Conservation (phyloP, 1,140 invertebrate species). For the Drosophila lacteicornis region DNA sequence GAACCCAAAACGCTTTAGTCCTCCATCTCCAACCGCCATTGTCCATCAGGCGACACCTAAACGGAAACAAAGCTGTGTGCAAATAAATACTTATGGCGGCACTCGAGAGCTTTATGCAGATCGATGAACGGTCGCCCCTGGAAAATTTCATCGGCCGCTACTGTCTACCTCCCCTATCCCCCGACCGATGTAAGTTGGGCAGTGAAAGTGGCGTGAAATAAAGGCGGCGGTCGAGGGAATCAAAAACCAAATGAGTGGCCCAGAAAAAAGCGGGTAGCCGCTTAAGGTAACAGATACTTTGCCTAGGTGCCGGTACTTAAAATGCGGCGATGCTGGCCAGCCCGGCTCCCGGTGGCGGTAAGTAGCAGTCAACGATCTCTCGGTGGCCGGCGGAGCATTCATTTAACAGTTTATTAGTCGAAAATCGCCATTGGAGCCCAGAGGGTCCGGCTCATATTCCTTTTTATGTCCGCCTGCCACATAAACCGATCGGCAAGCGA, state of each 20-base stretch:
- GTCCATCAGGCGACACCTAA: slow-evolving; percentile 29
- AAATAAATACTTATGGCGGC: slow-evolving; percentile 27
- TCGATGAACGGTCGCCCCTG: slow-evolving; percentile 48
- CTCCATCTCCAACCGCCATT: neutral
- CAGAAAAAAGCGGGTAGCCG: slow-evolving; percentile 45
- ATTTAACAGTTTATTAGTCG: slow-evolving; percentile 73
- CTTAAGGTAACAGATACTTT: slow-evolving; percentile 37
- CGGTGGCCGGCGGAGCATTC: slow-evolving; percentile 41
- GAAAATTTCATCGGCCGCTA: slow-evolving; percentile 3
- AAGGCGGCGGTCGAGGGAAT: slow-evolving; percentile 41
- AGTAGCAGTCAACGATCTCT: slow-evolving; percentile 57
- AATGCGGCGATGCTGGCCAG: slow-evolving; percentile 34
- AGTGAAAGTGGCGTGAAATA: slow-evolving; percentile 72
- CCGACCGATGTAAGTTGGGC: slow-evolving; percentile 11
- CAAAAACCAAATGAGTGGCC: slow-evolving; percentile 56
- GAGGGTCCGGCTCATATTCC: slow-evolving; percentile 48
- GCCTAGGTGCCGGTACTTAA: slow-evolving; percentile 34
- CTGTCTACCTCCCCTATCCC: neutral
- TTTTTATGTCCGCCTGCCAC: slow-evolving; percentile 46
- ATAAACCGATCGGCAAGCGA: slow-evolving; percentile 61
- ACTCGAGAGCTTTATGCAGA: slow-evolving; percentile 19
- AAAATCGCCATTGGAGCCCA: slow-evolving; percentile 40
- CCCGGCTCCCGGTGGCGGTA: slow-evolving; percentile 20
- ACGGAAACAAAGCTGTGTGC: slow-evolving; percentile 40
- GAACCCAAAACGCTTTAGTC: slow-evolving; percentile 38